Conservation (phyloP, 1,140 invertebrate genomes). For the Bradysia coprophila region DNA sequence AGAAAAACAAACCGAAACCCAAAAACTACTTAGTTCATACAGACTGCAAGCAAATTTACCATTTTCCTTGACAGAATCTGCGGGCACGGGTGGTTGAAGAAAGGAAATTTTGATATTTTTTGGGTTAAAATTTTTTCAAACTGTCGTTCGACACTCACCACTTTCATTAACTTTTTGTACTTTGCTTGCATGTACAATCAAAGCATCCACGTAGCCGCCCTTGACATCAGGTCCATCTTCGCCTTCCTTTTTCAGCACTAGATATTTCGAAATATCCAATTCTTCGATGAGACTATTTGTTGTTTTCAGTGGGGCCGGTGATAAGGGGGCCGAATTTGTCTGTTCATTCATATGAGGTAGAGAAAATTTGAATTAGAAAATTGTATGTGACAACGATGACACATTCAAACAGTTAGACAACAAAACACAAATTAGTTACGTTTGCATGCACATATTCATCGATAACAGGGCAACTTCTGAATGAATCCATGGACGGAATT, state of each 20-base stretch:
- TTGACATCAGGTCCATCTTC: constrained; percentile 78
- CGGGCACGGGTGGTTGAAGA: no score
- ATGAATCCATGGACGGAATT: no score
- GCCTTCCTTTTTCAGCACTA: constrained; percentile 58
- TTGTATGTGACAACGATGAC: neutral
- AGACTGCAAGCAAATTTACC: no score
- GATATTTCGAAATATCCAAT: constrained; percentile 57
- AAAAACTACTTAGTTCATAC: no score
- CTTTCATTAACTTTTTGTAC: constrained; percentile 28
- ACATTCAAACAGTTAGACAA: neutral
- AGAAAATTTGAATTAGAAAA: neutral
- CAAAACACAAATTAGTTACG: neutral
- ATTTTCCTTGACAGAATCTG: no score
- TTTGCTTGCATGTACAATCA: constrained; percentile 85
- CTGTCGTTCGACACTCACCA: constrained; percentile 17
- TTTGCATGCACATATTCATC: neutral
- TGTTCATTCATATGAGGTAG: constrained; percentile 3
- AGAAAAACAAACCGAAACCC: no score
- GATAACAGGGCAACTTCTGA: no score
- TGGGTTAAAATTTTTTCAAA: no score
- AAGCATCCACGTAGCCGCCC: constrained; percentile 76
- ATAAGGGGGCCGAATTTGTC: neutral
- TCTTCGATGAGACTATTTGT: constrained; percentile 53
- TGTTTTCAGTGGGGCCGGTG: neutral
- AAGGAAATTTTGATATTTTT: no score